A percentile compares a stretch with the other conserved stretches of the same genome.
Evolutionary conservation across 2,888 invertebrate genomes (phyloP).

Genomic region (Tachina lurida): DNA sequence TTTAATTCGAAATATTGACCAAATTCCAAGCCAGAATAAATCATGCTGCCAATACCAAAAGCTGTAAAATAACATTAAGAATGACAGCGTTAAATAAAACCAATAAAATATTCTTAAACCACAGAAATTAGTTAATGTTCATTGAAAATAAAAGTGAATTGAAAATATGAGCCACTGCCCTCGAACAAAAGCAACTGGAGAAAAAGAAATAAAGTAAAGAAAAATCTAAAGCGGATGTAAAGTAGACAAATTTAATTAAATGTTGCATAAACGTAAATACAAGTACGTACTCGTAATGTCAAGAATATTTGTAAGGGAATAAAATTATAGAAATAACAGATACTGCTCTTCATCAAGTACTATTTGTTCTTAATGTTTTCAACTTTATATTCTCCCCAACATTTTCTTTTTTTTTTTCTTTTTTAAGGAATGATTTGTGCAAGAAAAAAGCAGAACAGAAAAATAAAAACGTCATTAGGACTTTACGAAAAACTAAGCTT

Average conservation of each 20-base stretch:
- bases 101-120: conserved; percentile 31
- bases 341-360: neutral
- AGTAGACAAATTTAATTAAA: conserved; percentile 68
- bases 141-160: conserved; percentile 43
- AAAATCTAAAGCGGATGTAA: conserved; percentile 56
- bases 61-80: conserved; percentile 84
- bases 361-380: neutral
- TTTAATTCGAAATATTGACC: conserved; percentile 97
- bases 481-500: conserved; percentile 30
- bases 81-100: conserved; percentile 30
- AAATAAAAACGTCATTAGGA: conserved; percentile 63
- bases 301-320: conserved; percentile 51
- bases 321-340: neutral
- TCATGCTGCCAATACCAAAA: conserved; percentile 98
- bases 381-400: conserved; percentile 9
- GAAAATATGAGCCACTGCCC: conserved; percentile 3
- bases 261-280: conserved; percentile 37
- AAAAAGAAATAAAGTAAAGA: neutral
- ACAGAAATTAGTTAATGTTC: conserved; percentile 21
- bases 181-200: neutral
- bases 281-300: conserved; percentile 12
- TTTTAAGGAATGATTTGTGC: conserved; percentile 21
- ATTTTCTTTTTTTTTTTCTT: conserved; percentile 11
- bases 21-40: conserved; percentile 96
- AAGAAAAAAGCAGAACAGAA: conserved; percentile 32